Evolutionary conservation across 2,888 invertebrate species (phyloP).

Genomic region (Hirtodrosophila alboralis): DNA sequence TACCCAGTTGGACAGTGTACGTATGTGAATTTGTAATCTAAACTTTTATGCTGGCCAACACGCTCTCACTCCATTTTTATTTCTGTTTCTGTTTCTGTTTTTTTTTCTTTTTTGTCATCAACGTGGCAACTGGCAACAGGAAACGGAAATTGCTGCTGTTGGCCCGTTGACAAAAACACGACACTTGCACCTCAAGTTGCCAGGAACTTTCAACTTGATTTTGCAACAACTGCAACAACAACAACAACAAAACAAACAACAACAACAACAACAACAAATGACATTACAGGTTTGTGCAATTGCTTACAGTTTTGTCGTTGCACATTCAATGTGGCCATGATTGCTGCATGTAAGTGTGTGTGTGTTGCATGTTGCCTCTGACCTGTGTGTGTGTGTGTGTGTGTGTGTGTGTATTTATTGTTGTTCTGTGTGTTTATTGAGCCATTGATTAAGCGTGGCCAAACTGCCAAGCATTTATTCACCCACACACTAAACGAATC

Average conservation of each 20-base stretch:
- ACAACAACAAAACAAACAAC: slow-evolving; percentile 18
- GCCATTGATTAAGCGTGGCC: slow-evolving; percentile 73
- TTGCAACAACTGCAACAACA: slow-evolving; percentile 36
- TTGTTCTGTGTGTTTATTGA: slow-evolving; percentile 57
- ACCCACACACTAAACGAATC: too few relatives aligned
- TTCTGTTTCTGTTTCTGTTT: slow-evolving; percentile 1
- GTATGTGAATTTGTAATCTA: slow-evolving; percentile 77
- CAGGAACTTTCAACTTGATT: slow-evolving; percentile 75
- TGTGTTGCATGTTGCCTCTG: too few relatives aligned
- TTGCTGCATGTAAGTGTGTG: slow-evolving; percentile 41
- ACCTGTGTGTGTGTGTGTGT: slow-evolving; percentile 10
- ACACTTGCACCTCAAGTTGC: slow-evolving; percentile 75
- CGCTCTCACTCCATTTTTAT: slow-evolving; percentile 44
- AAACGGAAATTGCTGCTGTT: slow-evolving; percentile 79
- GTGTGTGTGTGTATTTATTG: slow-evolving; percentile 15
- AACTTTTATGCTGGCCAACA: slow-evolving; percentile 70
- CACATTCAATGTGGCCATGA: slow-evolving; percentile 63
- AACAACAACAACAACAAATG: slow-evolving; percentile 18
- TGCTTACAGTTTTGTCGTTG: slow-evolving; percentile 64
- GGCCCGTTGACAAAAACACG: slow-evolving; percentile 77
- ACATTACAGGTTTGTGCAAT: slow-evolving; percentile 65
- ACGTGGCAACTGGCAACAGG: slow-evolving; percentile 67
- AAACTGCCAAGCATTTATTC: slow-evolving; percentile 32
- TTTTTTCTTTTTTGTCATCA: slow-evolving; percentile 47
- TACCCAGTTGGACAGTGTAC: slow-evolving; percentile 57